Conservation (phyloP, 1,140 invertebrate species). For the Aphaenogaster rudis region DNA sequence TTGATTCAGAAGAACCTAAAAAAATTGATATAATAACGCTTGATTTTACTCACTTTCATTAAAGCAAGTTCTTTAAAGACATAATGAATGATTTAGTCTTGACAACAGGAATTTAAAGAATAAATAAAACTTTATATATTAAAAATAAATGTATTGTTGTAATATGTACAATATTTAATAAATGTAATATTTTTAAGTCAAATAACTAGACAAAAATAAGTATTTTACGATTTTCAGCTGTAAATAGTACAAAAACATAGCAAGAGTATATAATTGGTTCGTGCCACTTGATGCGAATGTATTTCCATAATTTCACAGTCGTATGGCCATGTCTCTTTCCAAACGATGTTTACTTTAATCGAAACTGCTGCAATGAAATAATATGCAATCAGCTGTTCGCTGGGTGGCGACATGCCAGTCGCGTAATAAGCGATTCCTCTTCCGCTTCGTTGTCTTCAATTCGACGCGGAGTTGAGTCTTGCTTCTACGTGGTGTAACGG, state of each 20-base stretch:
- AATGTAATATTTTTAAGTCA: background rate
- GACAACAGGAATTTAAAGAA: background rate
- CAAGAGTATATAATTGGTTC: background rate
- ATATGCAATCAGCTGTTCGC: conserved; percentile 33
- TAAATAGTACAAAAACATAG: background rate
- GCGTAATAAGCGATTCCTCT: conserved; percentile 41
- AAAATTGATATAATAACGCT: background rate
- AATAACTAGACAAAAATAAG: background rate
- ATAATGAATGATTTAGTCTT: background rate
- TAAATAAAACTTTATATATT: background rate
- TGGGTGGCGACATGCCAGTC: background rate
- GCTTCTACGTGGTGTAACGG: background rate
- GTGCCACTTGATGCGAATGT: background rate
- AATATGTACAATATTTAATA: background rate
- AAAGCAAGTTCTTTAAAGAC: background rate
- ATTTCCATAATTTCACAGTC: conserved; percentile 33
- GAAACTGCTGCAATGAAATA: conserved; percentile 29
- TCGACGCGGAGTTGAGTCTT: conserved; percentile 18
- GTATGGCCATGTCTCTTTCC: background rate
- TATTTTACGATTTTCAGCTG: background rate
- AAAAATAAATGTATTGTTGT: background rate
- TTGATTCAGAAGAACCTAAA: background rate
- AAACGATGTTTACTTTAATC: conserved; percentile 58
- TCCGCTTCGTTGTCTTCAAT: conserved; percentile 45
- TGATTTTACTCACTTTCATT: background rate